These are phyloP conservation scores for Scaptomyza cyrtandrae DNA, from an alignment of 2,888 invertebrate genomes.

Conservation along the genomic window DNA sequence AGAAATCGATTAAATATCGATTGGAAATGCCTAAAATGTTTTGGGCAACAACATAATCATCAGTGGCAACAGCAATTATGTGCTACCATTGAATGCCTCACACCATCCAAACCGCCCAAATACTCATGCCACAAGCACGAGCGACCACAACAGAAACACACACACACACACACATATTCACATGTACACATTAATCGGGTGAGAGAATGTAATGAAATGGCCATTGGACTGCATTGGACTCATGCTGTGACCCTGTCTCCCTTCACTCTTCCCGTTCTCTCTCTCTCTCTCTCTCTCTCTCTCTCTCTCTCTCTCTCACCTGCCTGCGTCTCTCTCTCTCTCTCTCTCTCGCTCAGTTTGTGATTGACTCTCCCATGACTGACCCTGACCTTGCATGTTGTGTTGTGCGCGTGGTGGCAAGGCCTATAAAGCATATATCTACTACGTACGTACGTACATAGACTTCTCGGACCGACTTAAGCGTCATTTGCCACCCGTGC, in stretches of 20 bases:
- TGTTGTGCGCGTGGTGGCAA: not conserved
- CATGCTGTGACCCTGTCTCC: constrained; percentile 2
- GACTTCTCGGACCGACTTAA: not conserved
- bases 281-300: not conserved
- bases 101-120: not conserved
- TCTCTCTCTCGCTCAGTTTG: not conserved
- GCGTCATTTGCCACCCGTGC: not conserved
- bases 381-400: constrained; percentile 63
- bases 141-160: not conserved
- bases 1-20: constrained; percentile 9
- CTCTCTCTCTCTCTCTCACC: not conserved
- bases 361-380: constrained; percentile 17
- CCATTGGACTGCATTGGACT: constrained; percentile 29
- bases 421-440: constrained; percentile 13
- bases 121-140: not conserved
- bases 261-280: not conserved
- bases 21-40: not conserved
- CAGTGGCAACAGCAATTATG: constrained; percentile 1
- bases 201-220: constrained; percentile 48
- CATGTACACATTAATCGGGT: constrained; percentile 12
- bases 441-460: not conserved
- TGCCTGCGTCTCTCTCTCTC: not conserved
- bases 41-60: constrained; percentile 3
- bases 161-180: constrained; percentile 2
- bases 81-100: not conserved